Evolutionary conservation across 2,888 invertebrate species (phyloP).

Genomic region (Pristionchus maxplancki): DNA sequence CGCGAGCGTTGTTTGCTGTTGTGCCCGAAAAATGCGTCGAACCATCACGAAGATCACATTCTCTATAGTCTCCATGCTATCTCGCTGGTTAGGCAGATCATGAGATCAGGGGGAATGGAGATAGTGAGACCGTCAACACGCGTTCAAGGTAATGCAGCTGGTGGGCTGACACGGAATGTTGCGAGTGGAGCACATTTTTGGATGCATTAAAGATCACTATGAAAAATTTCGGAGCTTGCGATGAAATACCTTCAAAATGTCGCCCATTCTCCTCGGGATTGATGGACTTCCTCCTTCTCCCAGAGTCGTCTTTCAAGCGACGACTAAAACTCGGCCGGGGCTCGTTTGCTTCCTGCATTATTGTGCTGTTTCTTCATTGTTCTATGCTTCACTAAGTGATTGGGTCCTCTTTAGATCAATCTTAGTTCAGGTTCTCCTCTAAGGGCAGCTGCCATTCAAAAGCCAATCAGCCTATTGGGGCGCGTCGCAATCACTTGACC

Average conservation of each 20-base stretch:
- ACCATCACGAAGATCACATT: neutral
- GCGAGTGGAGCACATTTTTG: neutral
- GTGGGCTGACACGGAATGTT: neutral
- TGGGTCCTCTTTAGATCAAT: neutral
- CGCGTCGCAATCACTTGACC: neutral
- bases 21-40: neutral
- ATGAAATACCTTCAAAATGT: conserved; percentile 69
- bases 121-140: neutral
- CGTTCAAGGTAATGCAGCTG: neutral
- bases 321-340: conserved; percentile 52
- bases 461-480: neutral
- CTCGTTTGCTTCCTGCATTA: conserved; percentile 12
- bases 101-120: neutral
- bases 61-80: neutral
- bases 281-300: conserved; percentile 47
- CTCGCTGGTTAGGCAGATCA: neutral
- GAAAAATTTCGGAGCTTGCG: too few species aligned
- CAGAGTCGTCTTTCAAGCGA: conserved; percentile 55
- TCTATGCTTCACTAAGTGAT: neutral
- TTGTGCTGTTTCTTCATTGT: neutral
- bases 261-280: conserved; percentile 73
- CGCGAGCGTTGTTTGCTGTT: neutral
- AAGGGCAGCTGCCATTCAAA: conserved; percentile 1
- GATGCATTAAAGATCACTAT: neutral
- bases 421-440: neutral